A percentile compares a stretch with the other conserved stretches of the same genome.
phyloP scores from a whole-genome alignment of 2,888 invertebrate species.

The Rhimphoctona megacephalus region DNA sequence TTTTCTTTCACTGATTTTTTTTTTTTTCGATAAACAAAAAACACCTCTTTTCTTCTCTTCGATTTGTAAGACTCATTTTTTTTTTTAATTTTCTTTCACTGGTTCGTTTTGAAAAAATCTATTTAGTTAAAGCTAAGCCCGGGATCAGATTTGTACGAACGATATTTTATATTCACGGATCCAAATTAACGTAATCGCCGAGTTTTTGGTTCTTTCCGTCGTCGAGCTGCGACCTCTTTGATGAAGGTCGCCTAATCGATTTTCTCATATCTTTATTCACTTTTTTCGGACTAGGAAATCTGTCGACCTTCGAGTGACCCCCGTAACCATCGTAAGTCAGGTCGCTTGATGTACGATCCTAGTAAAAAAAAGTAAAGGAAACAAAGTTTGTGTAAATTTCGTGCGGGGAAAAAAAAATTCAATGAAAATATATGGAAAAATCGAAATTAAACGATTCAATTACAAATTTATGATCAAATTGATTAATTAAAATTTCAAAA shows the following conservation, averaged over 20 bases:
- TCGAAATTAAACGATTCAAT: background rate
- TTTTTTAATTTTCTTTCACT: background rate
- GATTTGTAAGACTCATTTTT: background rate
- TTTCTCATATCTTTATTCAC: slow-evolving; percentile 45
- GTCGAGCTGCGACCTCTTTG: slow-evolving; percentile 58
- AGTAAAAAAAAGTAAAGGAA: background rate
- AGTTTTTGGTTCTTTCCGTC: slow-evolving; percentile 64
- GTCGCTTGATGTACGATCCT: slow-evolving; percentile 17
- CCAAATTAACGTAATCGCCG: slow-evolving; percentile 40
- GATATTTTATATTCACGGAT: background rate
- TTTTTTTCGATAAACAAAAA: no score
- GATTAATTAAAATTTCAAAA: background rate
- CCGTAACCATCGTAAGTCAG: slow-evolving; percentile 74
- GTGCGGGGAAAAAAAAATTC: slow-evolving; percentile 7
- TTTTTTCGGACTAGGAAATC: slow-evolving; percentile 69
- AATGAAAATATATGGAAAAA: no score
- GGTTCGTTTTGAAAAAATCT: background rate
- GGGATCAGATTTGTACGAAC: background rate
- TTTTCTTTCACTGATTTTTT: background rate
- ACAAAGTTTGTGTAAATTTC: background rate
- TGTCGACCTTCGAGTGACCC: slow-evolving; percentile 74
- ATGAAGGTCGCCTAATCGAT: background rate
- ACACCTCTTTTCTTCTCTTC: background rate
- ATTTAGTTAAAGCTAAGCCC: background rate
- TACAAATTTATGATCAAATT: background rate